These are phyloP conservation scores for Lepidocolaptes lacrymiger DNA, from an alignment of 2,797 vertebrate species.

Conservation along the genomic window DNA sequence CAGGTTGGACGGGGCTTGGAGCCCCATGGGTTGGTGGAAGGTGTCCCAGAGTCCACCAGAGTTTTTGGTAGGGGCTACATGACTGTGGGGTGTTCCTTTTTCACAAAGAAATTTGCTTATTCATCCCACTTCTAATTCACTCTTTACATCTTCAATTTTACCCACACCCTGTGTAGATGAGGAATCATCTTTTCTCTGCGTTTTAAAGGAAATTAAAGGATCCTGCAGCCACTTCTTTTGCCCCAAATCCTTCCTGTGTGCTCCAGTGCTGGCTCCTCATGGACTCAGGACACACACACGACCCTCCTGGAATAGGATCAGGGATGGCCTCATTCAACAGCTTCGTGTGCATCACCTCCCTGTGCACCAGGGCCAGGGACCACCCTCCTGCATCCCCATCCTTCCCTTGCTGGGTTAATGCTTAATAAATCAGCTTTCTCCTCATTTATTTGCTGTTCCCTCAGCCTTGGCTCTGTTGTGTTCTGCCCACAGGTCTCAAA, in stretches of 20 bases:
- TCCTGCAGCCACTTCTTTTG: background rate
- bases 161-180: background rate
- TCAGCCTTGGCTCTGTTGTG: background rate
- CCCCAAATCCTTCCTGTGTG: background rate
- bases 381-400: background rate
- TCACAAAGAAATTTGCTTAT: background rate
- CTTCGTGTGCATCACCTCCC: background rate
- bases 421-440: background rate
- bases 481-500: background rate
- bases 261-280: background rate
- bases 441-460: background rate
- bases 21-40: background rate
- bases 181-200: background rate
- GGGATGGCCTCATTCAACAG: background rate
- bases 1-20: background rate
- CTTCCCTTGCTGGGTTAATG: background rate
- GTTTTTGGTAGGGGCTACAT: background rate
- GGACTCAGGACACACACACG: background rate
- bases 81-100: background rate
- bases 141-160: background rate
- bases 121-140: background rate
- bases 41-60: background rate
- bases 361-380: background rate
- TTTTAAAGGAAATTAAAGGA: background rate
- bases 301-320: background rate